phyloP scores from a whole-genome alignment of 2,888 invertebrate species.

The Cataglyphis altisquamis region DNA sequence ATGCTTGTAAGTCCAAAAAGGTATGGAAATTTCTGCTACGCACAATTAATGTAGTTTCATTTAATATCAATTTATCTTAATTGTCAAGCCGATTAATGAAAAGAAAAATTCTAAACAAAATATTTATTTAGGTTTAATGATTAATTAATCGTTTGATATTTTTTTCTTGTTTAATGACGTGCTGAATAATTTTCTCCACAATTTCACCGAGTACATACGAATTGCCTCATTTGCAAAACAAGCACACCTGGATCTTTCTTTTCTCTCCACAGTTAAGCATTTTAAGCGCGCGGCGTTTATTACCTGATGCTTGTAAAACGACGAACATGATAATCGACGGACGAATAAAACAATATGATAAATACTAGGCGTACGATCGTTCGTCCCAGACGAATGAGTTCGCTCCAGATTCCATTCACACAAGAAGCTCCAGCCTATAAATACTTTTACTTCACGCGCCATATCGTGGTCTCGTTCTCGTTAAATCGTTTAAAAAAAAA shows the following conservation, averaged over 20 bases:
- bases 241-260: conserved; percentile 6
- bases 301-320: conserved; percentile 43
- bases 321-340: conserved; percentile 61
- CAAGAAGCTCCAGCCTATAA: conserved; percentile 59
- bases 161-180: neutral
- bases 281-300: conserved; percentile 20
- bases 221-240: conserved; percentile 17
- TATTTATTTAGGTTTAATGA: neutral
- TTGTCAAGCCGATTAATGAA: neutral
- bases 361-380: conserved; percentile 69
- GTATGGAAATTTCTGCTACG: neutral
- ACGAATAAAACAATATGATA: conserved; percentile 76
- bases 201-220: conserved; percentile 21
- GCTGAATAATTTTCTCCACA: neutral
- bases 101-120: neutral
- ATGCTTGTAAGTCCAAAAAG: neutral
- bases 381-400: conserved; percentile 70
- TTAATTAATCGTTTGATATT: neutral
- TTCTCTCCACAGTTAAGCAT: neutral
- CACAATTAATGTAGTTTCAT: neutral
- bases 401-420: conserved; percentile 68
- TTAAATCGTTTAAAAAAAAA: conserved; percentile 55
- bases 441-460: conserved; percentile 52
- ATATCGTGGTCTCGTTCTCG: conserved; percentile 56
- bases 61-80: neutral